Conservation (phyloP, 2,888 invertebrate genomes). For the Cacoxenus indagator region DNA sequence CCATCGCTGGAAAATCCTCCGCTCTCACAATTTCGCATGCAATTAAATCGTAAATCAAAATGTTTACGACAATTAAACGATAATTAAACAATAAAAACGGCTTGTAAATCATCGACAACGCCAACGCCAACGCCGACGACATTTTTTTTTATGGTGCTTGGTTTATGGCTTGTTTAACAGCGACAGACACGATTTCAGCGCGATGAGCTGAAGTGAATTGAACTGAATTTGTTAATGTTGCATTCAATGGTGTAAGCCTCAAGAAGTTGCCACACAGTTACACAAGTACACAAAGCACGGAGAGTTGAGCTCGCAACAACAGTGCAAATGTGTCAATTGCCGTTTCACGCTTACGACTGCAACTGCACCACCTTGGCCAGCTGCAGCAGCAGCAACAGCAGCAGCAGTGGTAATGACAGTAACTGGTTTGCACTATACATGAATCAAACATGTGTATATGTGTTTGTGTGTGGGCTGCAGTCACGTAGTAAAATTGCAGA, state of each 20-base stretch:
- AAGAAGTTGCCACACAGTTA: not conserved
- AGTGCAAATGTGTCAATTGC: conserved; percentile 61
- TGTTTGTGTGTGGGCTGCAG: conserved; percentile 35
- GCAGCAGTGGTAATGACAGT: not conserved
- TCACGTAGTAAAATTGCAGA: conserved; percentile 45
- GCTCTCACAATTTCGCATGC: not conserved
- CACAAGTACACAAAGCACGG: not conserved
- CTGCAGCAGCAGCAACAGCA: not conserved
- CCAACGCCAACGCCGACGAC: conserved; percentile 33
- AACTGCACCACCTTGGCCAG: conserved; percentile 6
- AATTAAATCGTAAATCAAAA: conserved; percentile 58
- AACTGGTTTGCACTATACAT: not conserved
- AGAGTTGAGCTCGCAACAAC: conserved; percentile 34
- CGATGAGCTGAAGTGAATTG: no score
- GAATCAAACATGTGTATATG: conserved; percentile 2
- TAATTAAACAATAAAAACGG: conserved; percentile 54
- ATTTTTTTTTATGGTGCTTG: no score
- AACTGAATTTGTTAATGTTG: conserved; percentile 2
- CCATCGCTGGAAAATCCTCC: conserved; percentile 14
- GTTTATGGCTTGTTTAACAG: no score
- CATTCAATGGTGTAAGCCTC: no score
- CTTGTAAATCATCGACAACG: conserved; percentile 53
- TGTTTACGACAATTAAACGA: conserved; percentile 56
- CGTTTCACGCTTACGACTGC: conserved; percentile 40
- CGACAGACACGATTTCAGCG: no score